A percentile compares a stretch with the other conserved stretches of the same genome.
Conservation (phyloP, 2,888 invertebrate species). For the Thymelicus sylvestris region DNA sequence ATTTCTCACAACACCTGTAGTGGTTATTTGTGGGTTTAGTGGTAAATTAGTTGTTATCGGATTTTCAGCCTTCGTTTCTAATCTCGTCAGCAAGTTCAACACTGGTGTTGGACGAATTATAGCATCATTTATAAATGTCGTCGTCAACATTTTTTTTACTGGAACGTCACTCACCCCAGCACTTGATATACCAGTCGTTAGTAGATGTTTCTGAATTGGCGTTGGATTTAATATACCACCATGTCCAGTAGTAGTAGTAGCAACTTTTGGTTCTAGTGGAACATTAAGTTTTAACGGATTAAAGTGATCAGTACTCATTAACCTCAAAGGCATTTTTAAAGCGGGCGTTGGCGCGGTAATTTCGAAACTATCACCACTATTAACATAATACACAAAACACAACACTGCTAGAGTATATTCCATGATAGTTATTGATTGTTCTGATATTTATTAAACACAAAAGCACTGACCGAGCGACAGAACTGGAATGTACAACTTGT, state of each 20-base stretch:
- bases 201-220: not conserved
- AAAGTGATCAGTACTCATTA: constrained; percentile 14
- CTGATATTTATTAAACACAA: constrained; percentile 43
- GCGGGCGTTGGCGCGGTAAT: constrained; percentile 18
- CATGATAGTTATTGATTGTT: constrained; percentile 4
- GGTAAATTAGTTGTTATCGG: not conserved
- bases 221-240: constrained; percentile 1
- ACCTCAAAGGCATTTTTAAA: not conserved
- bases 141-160: not conserved
- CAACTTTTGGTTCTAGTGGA: not conserved
- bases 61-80: constrained; percentile 1
- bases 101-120: constrained; percentile 11
- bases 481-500: constrained; percentile 52
- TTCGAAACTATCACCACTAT: constrained; percentile 1
- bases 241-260: constrained; percentile 5
- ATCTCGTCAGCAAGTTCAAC: not conserved
- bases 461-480: constrained; percentile 45
- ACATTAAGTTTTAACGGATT: constrained; percentile 22
- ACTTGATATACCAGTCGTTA: not conserved
- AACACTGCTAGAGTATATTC: constrained; percentile 5
- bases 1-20: not conserved
- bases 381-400: constrained; percentile 13
- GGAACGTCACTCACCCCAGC: not conserved
- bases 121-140: not conserved
- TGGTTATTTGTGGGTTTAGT: not conserved